Conservation (phyloP, 1,140 invertebrate genomes). For the Sitodiplosis mosellana region DNA sequence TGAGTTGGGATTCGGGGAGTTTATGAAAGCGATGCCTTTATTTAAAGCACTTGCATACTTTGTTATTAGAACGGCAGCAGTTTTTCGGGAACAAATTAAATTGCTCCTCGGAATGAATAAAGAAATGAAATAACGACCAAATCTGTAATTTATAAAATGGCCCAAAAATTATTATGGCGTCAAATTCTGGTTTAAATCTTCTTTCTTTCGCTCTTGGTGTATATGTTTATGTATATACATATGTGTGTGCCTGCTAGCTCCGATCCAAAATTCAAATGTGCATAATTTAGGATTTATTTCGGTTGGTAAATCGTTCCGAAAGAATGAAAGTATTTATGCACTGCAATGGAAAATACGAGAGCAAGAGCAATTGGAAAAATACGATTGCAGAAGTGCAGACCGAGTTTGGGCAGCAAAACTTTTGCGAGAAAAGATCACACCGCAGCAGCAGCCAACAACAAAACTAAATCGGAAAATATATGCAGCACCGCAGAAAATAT, state of each 20-base stretch:
- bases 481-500: too few species aligned
- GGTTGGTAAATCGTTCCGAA: too few species aligned
- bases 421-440: too few species aligned
- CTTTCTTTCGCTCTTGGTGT: slow-evolving; percentile 6
- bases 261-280: slow-evolving; percentile 13
- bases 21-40: slow-evolving; percentile 1
- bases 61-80: slow-evolving; percentile 4
- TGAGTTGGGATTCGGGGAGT: background rate
- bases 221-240: background rate
- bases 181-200: slow-evolving; percentile 6
- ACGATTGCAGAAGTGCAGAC: too few species aligned
- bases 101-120: slow-evolving; percentile 11
- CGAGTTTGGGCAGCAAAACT: too few species aligned
- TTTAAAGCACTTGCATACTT: slow-evolving; percentile 4
- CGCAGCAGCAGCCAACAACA: too few species aligned
- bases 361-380: too few species aligned
- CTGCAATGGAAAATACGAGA: too few species aligned
- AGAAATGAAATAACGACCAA: slow-evolving; percentile 7
- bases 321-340: too few species aligned
- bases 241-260: slow-evolving; percentile 4
- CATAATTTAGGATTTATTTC: too few species aligned
- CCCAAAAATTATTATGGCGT: background rate
- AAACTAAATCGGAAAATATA: too few species aligned
- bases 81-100: too few species aligned
- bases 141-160: slow-evolving; percentile 11